Evolutionary conservation across 2,888 invertebrate species (phyloP).

Genomic region (Phengaris arion): DNA sequence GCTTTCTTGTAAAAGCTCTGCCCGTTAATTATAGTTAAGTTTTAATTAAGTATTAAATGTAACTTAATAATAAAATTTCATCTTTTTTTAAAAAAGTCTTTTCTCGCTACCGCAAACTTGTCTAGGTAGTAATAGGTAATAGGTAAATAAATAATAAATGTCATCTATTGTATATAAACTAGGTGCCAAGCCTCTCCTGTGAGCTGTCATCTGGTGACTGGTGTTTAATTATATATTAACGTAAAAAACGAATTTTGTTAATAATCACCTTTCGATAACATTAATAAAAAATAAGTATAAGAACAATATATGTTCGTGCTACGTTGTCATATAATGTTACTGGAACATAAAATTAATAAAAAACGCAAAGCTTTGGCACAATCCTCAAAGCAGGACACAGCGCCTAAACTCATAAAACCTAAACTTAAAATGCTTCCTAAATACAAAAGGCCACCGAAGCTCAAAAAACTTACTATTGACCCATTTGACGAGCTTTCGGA

Average conservation of each 20-base stretch:
- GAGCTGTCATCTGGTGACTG: not conserved
- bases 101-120: too few relatives aligned
- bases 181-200: too few relatives aligned
- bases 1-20: too few relatives aligned
- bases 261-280: not conserved
- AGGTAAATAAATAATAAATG: too few relatives aligned
- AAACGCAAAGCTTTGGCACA: slow-evolving; percentile 19
- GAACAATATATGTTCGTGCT: not conserved
- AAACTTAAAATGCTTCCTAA: not conserved
- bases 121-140: too few relatives aligned
- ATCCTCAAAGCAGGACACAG: not conserved
- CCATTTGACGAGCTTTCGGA: not conserved
- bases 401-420: not conserved
- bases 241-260: not conserved
- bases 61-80: too few relatives aligned
- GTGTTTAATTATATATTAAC: not conserved
- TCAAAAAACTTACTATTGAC: not conserved
- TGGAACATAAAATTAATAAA: not conserved
- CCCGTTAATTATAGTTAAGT: too few relatives aligned
- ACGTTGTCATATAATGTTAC: slow-evolving; percentile 17
- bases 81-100: too few relatives aligned
- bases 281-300: not conserved
- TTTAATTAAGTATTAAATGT: too few relatives aligned
- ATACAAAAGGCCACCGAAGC: not conserved
- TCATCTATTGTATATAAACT: too few relatives aligned